Conservation (phyloP, 2,797 vertebrate genomes). For the Toxotes lorentzi region DNA sequence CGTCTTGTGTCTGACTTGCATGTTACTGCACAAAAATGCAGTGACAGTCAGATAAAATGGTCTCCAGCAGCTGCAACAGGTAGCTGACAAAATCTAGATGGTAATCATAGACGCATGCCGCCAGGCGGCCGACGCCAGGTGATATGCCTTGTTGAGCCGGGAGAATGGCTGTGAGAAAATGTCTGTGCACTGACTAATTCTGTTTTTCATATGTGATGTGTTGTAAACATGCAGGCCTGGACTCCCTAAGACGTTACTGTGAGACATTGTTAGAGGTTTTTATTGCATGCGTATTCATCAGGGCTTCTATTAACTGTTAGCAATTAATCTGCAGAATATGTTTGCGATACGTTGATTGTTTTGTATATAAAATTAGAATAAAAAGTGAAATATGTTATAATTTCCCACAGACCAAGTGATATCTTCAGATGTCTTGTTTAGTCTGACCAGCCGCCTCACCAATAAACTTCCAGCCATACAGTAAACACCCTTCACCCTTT, state of each 20-base stretch:
- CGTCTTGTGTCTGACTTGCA: slow-evolving; percentile 47
- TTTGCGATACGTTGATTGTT: neutral
- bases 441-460: neutral
- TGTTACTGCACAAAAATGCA: slow-evolving; percentile 56
- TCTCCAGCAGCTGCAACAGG: slow-evolving; percentile 36
- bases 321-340: neutral
- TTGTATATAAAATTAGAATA: neutral
- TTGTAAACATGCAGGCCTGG: slow-evolving; percentile 7
- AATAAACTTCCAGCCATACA: neutral
- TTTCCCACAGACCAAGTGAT: neutral
- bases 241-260: neutral
- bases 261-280: neutral
- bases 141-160: slow-evolving; percentile 38
- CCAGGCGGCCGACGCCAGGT: slow-evolving; percentile 43
- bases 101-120: slow-evolving; percentile 37
- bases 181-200: slow-evolving; percentile 12
- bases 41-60: slow-evolving; percentile 44
- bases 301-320: neutral
- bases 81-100: slow-evolving; percentile 64
- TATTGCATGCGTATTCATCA: neutral
- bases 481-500: slow-evolving; percentile 4
- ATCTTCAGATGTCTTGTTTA: neutral
- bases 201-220: neutral
- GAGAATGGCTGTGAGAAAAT: slow-evolving; percentile 31
- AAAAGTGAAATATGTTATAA: neutral